Base-by-base conservation (phyloP, 2,888 invertebrate genomes). In the Meteorus colon region DNA sequence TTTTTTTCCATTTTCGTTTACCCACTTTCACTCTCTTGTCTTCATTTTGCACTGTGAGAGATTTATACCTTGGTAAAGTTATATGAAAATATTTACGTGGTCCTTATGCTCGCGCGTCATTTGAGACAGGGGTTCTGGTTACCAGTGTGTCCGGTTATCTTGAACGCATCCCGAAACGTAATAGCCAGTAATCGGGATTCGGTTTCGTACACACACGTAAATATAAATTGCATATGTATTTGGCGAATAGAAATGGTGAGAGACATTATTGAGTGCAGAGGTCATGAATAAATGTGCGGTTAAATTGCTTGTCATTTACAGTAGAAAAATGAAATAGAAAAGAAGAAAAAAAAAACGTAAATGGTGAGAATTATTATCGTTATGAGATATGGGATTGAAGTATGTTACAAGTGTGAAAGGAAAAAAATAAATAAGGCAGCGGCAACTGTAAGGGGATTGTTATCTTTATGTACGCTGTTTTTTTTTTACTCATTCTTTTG, bases 71-170 rank as follows among this genome's bases (percentile, higher is more conserved):
- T 77, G 78, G 86, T 86, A 86, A 87, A 86, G 86, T 85, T 86
- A 88, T 88, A 88, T 85, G 89, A 88, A 89, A 89, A 89, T 89
- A 88, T 89, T 89, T 88, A 86, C 86, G 81, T 80, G 83, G 79
- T 83, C 81, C 69, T 75, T 69, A 12, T 41, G 75, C 69, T 73
- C 55, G 27, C 81, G 83, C 86, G 89, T 89, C 88, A 89, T 86
- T 86, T 83, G 89, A 89, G 85, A 88, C 82, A 82, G 82, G 86
- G 71, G 76, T 73, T 89, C 88, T 86, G 85, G 88, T 89, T 89
- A 89, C 88, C 79, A 79, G 79, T 82, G 80, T 79, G 75, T 73
- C 75, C 78, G 78, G 73, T 75, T 73, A 72, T 73, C 62, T 74
- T 74, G 59, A 71, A 72, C 48, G 63, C 31, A 78, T 78, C 80